A percentile compares a stretch with the other conserved stretches of the same genome.
Conservation (phyloP, 2,113 vertebrate species). For the Chloroceryle aenea region DNA sequence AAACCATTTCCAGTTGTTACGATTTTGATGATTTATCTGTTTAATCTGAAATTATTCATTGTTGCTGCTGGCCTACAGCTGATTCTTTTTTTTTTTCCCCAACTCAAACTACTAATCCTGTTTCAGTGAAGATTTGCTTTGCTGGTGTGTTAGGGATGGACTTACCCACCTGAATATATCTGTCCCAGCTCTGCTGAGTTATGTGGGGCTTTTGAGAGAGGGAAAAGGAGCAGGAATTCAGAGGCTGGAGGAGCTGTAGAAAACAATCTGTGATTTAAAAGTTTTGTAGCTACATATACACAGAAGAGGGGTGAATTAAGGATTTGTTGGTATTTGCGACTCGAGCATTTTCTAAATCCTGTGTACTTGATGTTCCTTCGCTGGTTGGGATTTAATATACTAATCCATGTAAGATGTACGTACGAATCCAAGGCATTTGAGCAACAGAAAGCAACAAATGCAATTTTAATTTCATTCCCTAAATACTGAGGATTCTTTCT, state of each 20-base stretch:
- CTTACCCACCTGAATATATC: not conserved
- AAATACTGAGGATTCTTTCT: not conserved
- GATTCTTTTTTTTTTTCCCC: not conserved
- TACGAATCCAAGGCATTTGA: not conserved
- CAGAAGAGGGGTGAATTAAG: not conserved
- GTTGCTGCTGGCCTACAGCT: not conserved
- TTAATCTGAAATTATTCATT: not conserved
- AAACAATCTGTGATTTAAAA: accelerated
- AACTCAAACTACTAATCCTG: not conserved
- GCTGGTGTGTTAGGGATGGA: not conserved
- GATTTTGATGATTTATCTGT: not conserved
- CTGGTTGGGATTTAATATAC: not conserved
- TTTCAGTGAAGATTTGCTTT: not conserved
- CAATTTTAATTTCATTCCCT: accelerated
- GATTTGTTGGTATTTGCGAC: not conserved
- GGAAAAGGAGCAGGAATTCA: not conserved
- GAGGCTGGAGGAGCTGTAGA: not conserved
- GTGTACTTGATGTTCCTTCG: not conserved
- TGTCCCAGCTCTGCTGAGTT: not conserved
- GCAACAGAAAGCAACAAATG: not conserved
- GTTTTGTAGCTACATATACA: not conserved
- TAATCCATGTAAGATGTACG: not conserved
- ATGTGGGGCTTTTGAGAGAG: not conserved
- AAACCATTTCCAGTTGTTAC: not conserved
- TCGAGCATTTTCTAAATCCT: not conserved